Evolutionary conservation across 92 coral and sea anemone genomes (phyloP).

Genomic region (Phymanthus crucifer): DNA sequence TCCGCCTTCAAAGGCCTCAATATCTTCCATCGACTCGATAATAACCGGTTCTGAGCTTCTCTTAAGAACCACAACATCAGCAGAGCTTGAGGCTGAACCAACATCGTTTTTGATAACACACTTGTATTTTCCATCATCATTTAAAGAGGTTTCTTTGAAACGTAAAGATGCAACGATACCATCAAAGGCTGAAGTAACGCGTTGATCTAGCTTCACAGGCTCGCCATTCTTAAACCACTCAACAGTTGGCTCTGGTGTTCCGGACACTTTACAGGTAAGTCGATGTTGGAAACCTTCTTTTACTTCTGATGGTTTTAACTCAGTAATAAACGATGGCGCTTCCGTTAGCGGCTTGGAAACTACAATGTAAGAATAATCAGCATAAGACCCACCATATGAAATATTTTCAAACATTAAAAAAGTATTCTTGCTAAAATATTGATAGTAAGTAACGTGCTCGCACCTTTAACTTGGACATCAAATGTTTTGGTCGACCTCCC

Average conservation of each 20-base stretch:
- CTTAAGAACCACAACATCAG: slow-evolving; percentile 61
- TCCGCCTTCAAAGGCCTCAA: slow-evolving; percentile 46
- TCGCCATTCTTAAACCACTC: slow-evolving; percentile 74
- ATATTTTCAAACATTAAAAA: not conserved
- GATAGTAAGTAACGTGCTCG: not conserved
- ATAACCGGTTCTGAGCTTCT: slow-evolving; percentile 60
- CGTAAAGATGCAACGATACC: slow-evolving; percentile 52
- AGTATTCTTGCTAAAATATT: not conserved
- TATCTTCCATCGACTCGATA: slow-evolving; percentile 51
- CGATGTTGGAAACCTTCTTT: slow-evolving; percentile 62
- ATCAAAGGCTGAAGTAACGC: slow-evolving; percentile 51
- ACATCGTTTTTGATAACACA: slow-evolving; percentile 63
- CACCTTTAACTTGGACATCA: slow-evolving; percentile 78
- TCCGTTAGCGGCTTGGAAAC: slow-evolving; percentile 50
- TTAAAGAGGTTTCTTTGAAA: slow-evolving; percentile 40
- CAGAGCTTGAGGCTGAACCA: slow-evolving; percentile 65
- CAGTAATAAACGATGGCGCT: slow-evolving; percentile 51
- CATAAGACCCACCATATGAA: not conserved
- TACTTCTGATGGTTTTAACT: slow-evolving; percentile 54
- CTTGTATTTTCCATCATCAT: slow-evolving; percentile 65
- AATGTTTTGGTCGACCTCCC: slow-evolving; percentile 83
- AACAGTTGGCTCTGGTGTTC: slow-evolving; percentile 69
- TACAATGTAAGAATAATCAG: slow-evolving; percentile 15
- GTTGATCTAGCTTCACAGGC: slow-evolving; percentile 39
- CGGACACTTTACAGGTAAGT: slow-evolving; percentile 63